Evolutionary conservation across 2,113 vertebrate genomes (phyloP).

Genomic region (rat (Rattus norvegicus)): DNA sequence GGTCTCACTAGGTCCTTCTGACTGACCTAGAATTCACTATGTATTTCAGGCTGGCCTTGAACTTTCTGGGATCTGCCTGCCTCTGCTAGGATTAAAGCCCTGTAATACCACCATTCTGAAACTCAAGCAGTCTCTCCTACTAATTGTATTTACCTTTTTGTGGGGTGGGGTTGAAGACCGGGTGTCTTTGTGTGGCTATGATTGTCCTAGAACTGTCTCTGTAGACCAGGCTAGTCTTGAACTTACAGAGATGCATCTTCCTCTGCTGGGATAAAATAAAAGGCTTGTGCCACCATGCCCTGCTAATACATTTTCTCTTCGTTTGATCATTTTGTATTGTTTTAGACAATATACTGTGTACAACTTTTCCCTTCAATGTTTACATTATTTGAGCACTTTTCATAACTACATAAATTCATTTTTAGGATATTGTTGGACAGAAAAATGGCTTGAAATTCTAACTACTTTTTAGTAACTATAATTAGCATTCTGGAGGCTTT

Average conservation of each 20-base stretch:
- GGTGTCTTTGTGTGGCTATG: neutral
- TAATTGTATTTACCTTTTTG: neutral
- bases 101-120: neutral
- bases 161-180: neutral
- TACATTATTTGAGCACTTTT: neutral
- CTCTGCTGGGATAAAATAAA: neutral
- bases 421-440: neutral
- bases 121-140: neutral
- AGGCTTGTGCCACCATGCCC: neutral
- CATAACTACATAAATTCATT: neutral
- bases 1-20: neutral
- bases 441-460: slow-evolving; percentile 43
- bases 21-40: neutral
- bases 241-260: neutral
- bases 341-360: neutral
- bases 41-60: neutral
- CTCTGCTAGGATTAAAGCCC: neutral
- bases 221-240: neutral
- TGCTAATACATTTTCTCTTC: neutral
- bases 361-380: neutral
- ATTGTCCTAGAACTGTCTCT: neutral
- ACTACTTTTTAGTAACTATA: neutral
- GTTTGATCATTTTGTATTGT: neutral
- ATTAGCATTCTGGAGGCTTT: neutral
- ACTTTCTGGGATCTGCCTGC: neutral